A percentile compares a stretch with the other conserved stretches of the same genome.
phyloP scores from a whole-genome alignment of 2,888 invertebrate species.

The Patella ulyssiponensis region DNA sequence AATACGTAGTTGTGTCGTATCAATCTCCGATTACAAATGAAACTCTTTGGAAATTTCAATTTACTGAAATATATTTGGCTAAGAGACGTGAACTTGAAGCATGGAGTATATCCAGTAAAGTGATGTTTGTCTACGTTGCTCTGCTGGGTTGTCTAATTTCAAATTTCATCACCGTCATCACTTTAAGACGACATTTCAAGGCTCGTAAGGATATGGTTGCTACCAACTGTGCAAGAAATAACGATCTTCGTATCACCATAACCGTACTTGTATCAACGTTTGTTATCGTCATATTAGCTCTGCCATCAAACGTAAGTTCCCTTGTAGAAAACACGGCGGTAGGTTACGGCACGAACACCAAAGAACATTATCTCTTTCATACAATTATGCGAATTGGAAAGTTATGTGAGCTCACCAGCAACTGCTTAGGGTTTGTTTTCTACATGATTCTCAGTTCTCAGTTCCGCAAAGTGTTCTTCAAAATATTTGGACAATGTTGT shows the following conservation, averaged over 20 bases:
- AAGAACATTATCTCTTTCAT: constrained; percentile 17
- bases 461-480: not conserved
- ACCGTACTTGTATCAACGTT: constrained; percentile 20
- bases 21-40: not conserved
- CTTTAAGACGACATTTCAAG: not conserved
- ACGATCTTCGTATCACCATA: constrained; percentile 9
- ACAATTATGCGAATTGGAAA: constrained; percentile 4
- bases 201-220: not conserved
- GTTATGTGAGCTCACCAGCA: not conserved
- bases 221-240: not conserved
- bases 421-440: constrained; percentile 10
- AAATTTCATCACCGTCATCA: constrained; percentile 8
- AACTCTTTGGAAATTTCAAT: not conserved
- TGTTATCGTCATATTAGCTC: constrained; percentile 14
- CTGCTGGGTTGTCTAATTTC: constrained; percentile 10
- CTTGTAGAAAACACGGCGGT: not conserved
- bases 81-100: not conserved
- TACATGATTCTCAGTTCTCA: constrained; percentile 13
- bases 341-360: constrained; percentile 7
- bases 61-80: not conserved
- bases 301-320: constrained; percentile 13
- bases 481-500: not conserved
- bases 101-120: not conserved
- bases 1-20: not conserved
- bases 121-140: constrained; percentile 14